Evolutionary conservation across 2,888 invertebrate species (phyloP).

Genomic region (Pterostichus niger): DNA sequence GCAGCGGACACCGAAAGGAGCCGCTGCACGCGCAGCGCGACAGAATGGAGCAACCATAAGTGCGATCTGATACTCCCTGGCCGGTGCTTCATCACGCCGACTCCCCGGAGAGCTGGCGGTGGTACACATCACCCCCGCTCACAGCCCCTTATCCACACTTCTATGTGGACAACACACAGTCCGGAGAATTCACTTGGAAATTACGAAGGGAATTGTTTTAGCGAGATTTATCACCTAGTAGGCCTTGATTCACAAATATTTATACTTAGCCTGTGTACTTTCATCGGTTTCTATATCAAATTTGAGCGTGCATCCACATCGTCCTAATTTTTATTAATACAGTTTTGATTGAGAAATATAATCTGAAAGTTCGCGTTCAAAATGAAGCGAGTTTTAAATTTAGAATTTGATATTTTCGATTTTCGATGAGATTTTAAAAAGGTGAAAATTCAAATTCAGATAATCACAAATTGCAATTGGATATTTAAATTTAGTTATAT

Average conservation of each 20-base stretch:
- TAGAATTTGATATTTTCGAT: too few species aligned
- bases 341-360: too few species aligned
- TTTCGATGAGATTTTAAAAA: too few species aligned
- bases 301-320: too few species aligned
- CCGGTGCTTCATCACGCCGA: constrained; percentile 58
- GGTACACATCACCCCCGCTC: constrained; percentile 13
- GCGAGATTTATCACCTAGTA: not conserved
- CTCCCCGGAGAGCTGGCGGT: constrained; percentile 22
- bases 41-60: constrained; percentile 63
- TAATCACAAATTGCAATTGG: too few species aligned
- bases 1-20: not conserved
- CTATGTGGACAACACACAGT: constrained; percentile 21
- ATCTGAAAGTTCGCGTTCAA: too few species aligned
- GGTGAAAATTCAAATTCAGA: too few species aligned
- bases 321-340: too few species aligned
- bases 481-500: not conserved
- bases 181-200: constrained; percentile 10
- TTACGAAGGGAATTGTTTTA: constrained; percentile 1
- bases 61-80: constrained; percentile 65
- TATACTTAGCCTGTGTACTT: not conserved
- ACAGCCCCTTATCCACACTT: constrained; percentile 25
- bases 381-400: too few species aligned
- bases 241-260: constrained; percentile 10
- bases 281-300: too few species aligned
- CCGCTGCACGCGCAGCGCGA: not conserved